phyloP scores from a whole-genome alignment of 1,140 invertebrate genomes.

The Bradynema listronoti region DNA sequence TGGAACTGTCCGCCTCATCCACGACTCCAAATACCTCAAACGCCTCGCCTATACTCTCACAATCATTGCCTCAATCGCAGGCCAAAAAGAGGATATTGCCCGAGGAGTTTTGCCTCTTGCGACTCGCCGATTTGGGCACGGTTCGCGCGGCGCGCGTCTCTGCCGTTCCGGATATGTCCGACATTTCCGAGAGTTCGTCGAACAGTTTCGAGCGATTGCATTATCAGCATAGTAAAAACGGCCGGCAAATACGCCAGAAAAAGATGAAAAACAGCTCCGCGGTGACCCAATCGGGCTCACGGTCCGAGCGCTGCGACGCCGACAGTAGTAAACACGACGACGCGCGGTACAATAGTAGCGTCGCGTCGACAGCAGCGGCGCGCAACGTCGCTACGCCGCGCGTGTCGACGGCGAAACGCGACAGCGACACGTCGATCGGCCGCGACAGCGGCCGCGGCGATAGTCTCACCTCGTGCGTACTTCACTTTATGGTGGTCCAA shows the following conservation, averaged over 20 bases:
- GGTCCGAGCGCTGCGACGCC: no score
- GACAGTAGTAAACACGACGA: not conserved
- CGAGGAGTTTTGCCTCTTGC: no score
- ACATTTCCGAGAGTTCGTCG: constrained; percentile 40
- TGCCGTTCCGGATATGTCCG: constrained; percentile 41
- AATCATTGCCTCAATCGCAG: no score
- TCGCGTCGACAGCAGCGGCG: no score
- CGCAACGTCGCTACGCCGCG: not conserved
- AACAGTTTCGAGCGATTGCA: constrained; percentile 22
- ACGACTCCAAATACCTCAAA: no score
- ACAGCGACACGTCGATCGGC: constrained; percentile 28
- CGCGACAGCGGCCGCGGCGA: constrained; percentile 24
- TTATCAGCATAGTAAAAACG: not conserved
- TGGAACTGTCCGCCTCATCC: no score
- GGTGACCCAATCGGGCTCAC: no score
- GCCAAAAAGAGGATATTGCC: no score
- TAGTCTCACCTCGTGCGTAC: constrained; percentile 15
- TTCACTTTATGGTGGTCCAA: no score
- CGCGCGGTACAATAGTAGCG: no score
- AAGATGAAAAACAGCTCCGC: constrained; percentile 2
- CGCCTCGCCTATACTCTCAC: no score
- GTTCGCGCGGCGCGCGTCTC: constrained; percentile 23
- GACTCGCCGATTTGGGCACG: no score
- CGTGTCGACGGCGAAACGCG: constrained; percentile 9
- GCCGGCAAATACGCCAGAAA: not conserved